Base-by-base conservation (phyloP, 2,888 invertebrate genomes). In the Amphipoea lucens region DNA sequence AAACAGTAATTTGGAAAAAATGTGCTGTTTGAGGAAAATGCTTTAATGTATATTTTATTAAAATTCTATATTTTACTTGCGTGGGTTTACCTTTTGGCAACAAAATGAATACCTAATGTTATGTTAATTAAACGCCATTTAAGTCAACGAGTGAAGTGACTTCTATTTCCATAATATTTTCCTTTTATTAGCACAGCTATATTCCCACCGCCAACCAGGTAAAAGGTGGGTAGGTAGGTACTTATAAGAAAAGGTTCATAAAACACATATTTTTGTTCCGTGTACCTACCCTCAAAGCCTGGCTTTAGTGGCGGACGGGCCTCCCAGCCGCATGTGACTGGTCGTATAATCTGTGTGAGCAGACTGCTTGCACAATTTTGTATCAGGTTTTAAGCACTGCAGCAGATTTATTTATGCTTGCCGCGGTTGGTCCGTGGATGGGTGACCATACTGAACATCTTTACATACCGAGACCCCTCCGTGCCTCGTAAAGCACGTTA, bases 1-100 rank as follows among this genome's bases (percentile, higher is more conserved):
- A 84, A 88, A 88, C 83, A 83, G 79, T 66, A 48, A 80, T 78
- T 88, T 73, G 36, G 12, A 76, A 78, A 14, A 73, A 78, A 83
- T 76, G 48, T 62, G 65, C 40, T 65, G 65, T 66, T 81, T 51
- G 7, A 70, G 60, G 23, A 45, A 60, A 74, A 45, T 66, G 54
- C 60, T 67, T 68, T 4, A 72, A 62, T 45, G 62, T 48, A 40
- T 2, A 23, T 80, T 76, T 69, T 40, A 54, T 68, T 60, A 23
- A 42, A 81, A 81, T 69, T 77, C 7, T 36, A 69, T 77, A 54
- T 67, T 79, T 29, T 29, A 45, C 36, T 51, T 69, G 29, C 29
- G 23, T 54, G 2, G 45, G 74, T 45, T 40, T 40, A 40, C 48
- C n/a, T 76, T 69, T 42, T 57, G 20, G 36, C 6, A 48, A 48